Base-by-base conservation (phyloP, 2,888 invertebrate species). In the Cosmorhoe ocellata region DNA sequence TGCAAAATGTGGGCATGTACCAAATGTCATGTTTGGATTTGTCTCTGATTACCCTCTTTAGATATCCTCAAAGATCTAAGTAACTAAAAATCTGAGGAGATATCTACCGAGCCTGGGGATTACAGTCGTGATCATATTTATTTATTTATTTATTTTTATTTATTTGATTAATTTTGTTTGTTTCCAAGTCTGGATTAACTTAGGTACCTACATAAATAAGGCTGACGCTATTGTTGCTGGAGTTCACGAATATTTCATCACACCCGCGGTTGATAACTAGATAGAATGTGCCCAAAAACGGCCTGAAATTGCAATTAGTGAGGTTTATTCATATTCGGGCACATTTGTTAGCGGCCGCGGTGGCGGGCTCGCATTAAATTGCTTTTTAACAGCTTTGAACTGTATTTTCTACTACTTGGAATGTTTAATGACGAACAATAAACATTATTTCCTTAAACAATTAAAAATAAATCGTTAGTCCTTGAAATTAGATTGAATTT, bases 311-410 rank as follows among this genome's bases (percentile, higher is more conserved):
- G 40, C 46, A 58, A 58, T 55, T 58, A 43, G 51, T 40, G 36
- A 40, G 40, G 48, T 55, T 55, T 52, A 51, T 58, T 57, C 40
- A 45, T 49, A 51, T 58, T 57, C 31, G 39, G 30, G 40, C 40
- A 51, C 49, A 49, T 49, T 51, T 46, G 51, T 55, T 43, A 47
- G 40, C 32, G 43, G 48, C 47, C 34, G 54, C 39, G 43, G 50
- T 18, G 27, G 47, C 18, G 34, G 34, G 39, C 13, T 18, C 38
- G 43, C 39, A 32, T 43, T 49, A 45, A 45, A 54, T 48, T 57
- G 47, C 50, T 57, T 54, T 54, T 53, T 36, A 43, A 49, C 52
- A 53, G 47, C 50, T 34, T 30, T 39, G n/a, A 43, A 22, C 39
- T 22, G 41, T 37, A 36, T 41, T 50, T 53, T 32, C 37, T 27